A percentile compares a stretch with the other conserved stretches of the same genome.
phyloP scores from a whole-genome alignment of 1,140 invertebrate species.

The Neodiprion pinetum region DNA sequence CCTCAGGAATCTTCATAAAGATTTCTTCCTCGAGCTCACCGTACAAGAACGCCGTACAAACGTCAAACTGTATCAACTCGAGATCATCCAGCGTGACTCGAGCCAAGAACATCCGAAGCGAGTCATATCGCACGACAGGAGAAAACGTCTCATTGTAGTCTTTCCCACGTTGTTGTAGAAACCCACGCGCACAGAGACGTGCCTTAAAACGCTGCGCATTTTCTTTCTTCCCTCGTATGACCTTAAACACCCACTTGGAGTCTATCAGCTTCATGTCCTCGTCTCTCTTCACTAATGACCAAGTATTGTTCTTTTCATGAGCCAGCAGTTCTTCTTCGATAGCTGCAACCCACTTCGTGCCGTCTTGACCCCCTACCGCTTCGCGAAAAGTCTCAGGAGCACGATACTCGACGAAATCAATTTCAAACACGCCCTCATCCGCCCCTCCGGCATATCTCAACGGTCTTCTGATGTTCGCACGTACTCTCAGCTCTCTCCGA shows the following conservation, averaged over 20 bases:
- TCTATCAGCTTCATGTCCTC: neutral
- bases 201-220: neutral
- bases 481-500: neutral
- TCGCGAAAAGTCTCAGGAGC: neutral
- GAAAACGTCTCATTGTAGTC: neutral
- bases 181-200: neutral
- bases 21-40: neutral
- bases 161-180: neutral
- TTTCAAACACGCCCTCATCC: neutral
- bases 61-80: slow-evolving; percentile 17
- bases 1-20: slow-evolving; percentile 3
- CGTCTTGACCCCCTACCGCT: neutral
- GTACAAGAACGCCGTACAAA: slow-evolving; percentile 1
- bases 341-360: neutral
- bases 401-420: neutral
- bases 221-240: neutral
- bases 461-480: neutral
- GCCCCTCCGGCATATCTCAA: neutral
- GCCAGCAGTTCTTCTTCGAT: neutral
- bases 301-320: neutral
- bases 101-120: slow-evolving; percentile 14
- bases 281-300: neutral
- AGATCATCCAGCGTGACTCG: slow-evolving; percentile 9
- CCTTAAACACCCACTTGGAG: neutral
- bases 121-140: slow-evolving; percentile 12